Base-by-base conservation (phyloP, 2,113 vertebrate genomes). In the Aythya baeri region DNA sequence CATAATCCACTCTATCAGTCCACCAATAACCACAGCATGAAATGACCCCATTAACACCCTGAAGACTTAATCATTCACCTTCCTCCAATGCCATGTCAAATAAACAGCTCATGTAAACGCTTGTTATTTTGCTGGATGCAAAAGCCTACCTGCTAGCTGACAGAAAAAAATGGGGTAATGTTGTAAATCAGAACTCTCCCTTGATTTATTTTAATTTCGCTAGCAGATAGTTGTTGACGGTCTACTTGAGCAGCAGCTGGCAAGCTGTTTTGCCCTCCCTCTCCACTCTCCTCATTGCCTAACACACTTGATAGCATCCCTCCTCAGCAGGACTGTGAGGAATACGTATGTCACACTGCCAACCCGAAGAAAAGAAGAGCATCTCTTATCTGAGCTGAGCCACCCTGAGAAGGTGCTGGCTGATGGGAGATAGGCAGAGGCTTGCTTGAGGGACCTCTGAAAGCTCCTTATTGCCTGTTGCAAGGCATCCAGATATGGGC, bases 331-430 rank as follows among this genome's bases (percentile, higher is more conserved):
- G 83, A 41, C 61, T 43, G 83, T 32, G 82, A 90, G 23, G 81
- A 95, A 91, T 32, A 84, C 1, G 0, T 32, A 43, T 72, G 92
- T 93, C 95, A 96, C 79, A 54, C 66, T 36, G 54, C 0, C 0
- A 92, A 75, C 59, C 7, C 1, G 0, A 73, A 83, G 94, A 58
- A 94, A 95, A 96, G 58, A 68, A 46, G 90, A 87, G 88, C 83
- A 63, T 71, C 58, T 66, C 85, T 95, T 96, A 96, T 97, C 97
- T 81, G 61, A 94, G 88, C 76, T 83, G 61, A 83, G 90, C 80
- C 67, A 78, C 67, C 70, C 91, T 94, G 87, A 96, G 96, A 94
- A 96, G 94, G 97, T 95, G 97, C 85, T 93, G 91, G 97, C 86
- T 97, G 95, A 96, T 86, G 85, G 26, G 72, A 96, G 95, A 97